A percentile compares a stretch with the other conserved stretches of the same genome.
These are phyloP conservation scores for Drosophila tristis DNA, from an alignment of 1,140 invertebrate species.

Conservation along the genomic window DNA sequence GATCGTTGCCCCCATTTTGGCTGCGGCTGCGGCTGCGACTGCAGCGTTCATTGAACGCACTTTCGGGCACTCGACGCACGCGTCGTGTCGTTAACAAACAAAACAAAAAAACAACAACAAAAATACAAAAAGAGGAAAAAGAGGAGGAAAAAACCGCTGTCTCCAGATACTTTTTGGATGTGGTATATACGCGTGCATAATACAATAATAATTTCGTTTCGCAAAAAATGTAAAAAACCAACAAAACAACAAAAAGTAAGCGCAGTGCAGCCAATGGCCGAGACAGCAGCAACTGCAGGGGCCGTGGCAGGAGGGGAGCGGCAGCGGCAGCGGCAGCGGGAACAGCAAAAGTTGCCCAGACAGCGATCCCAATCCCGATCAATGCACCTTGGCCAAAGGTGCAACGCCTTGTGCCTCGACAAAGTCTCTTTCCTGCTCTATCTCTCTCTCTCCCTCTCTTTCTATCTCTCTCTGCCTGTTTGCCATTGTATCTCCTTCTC, in stretches of 20 bases:
- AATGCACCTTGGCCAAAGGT: conserved; percentile 77
- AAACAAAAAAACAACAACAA: conserved; percentile 31
- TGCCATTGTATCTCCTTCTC: conserved; percentile 1
- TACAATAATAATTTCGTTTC: conserved; percentile 60
- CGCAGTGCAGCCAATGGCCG: conserved; percentile 56
- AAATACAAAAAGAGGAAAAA: conserved; percentile 15
- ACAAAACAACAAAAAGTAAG: conserved; percentile 30
- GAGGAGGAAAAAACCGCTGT: conserved; percentile 28
- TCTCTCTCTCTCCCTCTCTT: conserved; percentile 6
- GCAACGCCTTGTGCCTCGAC: conserved; percentile 72
- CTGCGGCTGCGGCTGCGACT: neutral
- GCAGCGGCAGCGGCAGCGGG: conserved; percentile 6
- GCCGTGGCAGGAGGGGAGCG: neutral
- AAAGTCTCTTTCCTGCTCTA: conserved; percentile 27
- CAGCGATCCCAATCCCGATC: conserved; percentile 69
- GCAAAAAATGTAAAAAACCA: conserved; percentile 22
- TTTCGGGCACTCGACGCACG: conserved; percentile 53
- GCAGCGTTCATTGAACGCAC: conserved; percentile 77
- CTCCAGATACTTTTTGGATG: conserved; percentile 35
- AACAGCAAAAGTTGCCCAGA: conserved; percentile 51
- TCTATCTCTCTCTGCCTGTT: conserved; percentile 4
- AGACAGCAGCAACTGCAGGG: conserved; percentile 7
- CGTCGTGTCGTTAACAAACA: conserved; percentile 49
- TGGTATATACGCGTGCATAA: conserved; percentile 54
- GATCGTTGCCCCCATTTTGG: too few relatives aligned